A percentile compares a stretch with the other conserved stretches of the same genome.
These are phyloP conservation scores for Danio rerio DNA, from an alignment of 2,113 vertebrate genomes.

Conservation along the genomic window GRCz12tu NC_133199.1:3237501-3238000, in stretches of 20 bases:
- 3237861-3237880: neutral
- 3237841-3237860: neutral
- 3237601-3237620: slow-evolving; percentile 32
- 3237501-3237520: too few relatives aligned
- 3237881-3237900: neutral
- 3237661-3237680: neutral
- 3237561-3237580: too few relatives aligned
- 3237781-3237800: slow-evolving; percentile 34
- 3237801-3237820: slow-evolving; percentile 20
- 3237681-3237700: slow-evolving; percentile 21
- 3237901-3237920: neutral
- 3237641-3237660: neutral
- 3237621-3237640: slow-evolving; percentile 6
- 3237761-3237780: slow-evolving; percentile 17
- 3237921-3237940: neutral
- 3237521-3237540: too few relatives aligned
- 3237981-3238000: neutral
- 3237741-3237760: slow-evolving; percentile 42
- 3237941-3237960: neutral
- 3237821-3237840: slow-evolving; percentile 8
- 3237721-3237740: slow-evolving; percentile 25
- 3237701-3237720: slow-evolving; percentile 26
- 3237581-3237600: neutral
- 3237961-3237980: neutral
- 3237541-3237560: too few relatives aligned